Conservation (phyloP, 2,797 vertebrate species). For the Dipus sagitta region DNA sequence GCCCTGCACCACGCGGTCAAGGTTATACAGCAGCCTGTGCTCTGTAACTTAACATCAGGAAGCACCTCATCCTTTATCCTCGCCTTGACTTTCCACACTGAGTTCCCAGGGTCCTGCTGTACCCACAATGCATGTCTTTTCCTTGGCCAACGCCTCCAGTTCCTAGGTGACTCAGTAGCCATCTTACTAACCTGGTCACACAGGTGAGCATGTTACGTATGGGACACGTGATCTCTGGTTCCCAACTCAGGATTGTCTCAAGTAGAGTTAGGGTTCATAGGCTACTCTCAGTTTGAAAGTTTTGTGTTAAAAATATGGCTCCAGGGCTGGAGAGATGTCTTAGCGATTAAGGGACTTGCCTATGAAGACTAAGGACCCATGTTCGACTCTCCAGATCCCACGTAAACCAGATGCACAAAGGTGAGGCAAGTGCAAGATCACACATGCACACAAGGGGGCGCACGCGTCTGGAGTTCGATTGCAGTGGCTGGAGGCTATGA, state of each 20-base stretch:
- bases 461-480: too few species aligned
- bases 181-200: not conserved
- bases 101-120: not conserved
- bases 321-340: not conserved
- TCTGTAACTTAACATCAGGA: not conserved
- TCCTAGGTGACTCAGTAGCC: not conserved
- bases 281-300: not conserved
- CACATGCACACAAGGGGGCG: too few species aligned
- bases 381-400: too few species aligned
- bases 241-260: not conserved
- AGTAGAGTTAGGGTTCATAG: not conserved
- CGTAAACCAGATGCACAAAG: too few species aligned
- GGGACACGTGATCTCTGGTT: not conserved
- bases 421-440: too few species aligned
- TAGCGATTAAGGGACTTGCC: too few species aligned
- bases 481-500: too few species aligned
- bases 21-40: accelerated
- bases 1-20: accelerated
- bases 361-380: too few species aligned
- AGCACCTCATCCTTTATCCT: not conserved
- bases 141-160: not conserved
- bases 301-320: too few species aligned
- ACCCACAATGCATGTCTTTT: not conserved
- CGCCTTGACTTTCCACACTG: too few species aligned
- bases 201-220: not conserved